phyloP scores from a whole-genome alignment of 2,888 invertebrate species.

The Orchesella flavescens region DNA sequence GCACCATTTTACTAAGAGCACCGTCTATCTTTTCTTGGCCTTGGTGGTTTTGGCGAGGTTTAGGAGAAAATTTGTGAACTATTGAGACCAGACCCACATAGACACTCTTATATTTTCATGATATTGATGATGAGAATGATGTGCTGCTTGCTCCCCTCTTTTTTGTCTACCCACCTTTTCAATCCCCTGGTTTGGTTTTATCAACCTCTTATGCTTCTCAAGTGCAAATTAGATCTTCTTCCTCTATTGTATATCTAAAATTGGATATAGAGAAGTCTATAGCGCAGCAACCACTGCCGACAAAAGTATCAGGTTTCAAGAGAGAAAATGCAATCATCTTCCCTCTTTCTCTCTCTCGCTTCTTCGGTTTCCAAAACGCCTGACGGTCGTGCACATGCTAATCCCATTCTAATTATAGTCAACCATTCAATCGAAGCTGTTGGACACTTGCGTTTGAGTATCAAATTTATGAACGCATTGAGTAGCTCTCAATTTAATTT shows the following conservation, averaged over 20 bases:
- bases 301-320: slow-evolving; percentile 19
- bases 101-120: neutral
- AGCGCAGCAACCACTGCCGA: neutral
- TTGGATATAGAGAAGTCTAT: neutral
- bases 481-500: neutral
- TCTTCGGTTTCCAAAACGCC: neutral
- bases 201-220: slow-evolving; percentile 13
- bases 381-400: neutral
- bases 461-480: neutral
- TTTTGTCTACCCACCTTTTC: slow-evolving; percentile 40
- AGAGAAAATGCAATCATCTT: slow-evolving; percentile 8
- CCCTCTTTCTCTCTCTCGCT: neutral
- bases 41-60: slow-evolving; percentile 26
- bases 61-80: slow-evolving; percentile 43
- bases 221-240: slow-evolving; percentile 26
- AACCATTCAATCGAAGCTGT: neutral
- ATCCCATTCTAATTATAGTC: slow-evolving; percentile 27
- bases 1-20: slow-evolving; percentile 45
- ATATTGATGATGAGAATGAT: slow-evolving; percentile 12
- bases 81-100: slow-evolving; percentile 33
- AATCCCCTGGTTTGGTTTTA: neutral
- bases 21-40: slow-evolving; percentile 23
- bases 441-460: neutral
- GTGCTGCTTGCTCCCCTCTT: neutral
- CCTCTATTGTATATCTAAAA: slow-evolving; percentile 9